A percentile compares a stretch with the other conserved stretches of the same genome.
Conservation (phyloP, 2,113 vertebrate species). For the Microtus ochrogaster region DNA sequence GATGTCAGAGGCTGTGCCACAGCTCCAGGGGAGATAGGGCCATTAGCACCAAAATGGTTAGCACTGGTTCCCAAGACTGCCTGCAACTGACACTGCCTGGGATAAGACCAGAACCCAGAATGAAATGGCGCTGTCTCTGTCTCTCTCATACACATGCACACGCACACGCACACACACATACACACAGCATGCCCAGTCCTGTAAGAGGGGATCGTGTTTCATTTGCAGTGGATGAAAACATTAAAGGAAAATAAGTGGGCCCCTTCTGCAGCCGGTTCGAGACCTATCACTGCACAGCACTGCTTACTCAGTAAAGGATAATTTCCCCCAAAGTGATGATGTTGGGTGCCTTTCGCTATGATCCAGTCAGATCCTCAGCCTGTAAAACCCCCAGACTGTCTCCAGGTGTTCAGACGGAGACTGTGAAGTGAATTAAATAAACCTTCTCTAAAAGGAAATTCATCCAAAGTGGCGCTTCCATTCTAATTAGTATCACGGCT, state of each 20-base stretch:
- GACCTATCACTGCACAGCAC: background rate
- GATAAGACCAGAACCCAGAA: background rate
- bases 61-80: background rate
- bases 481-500: constrained; percentile 70
- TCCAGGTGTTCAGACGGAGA: constrained; percentile 50
- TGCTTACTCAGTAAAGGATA: background rate
- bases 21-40: background rate
- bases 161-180: background rate
- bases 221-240: background rate
- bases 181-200: background rate
- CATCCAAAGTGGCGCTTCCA: constrained; percentile 61
- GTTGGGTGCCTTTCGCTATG: background rate
- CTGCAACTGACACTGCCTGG: background rate
- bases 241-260: background rate
- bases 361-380: background rate
- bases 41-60: background rate
- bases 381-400: background rate
- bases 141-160: background rate
- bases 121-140: too few species aligned
- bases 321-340: constrained; percentile 33
- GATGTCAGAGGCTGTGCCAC: background rate
- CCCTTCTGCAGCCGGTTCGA: background rate
- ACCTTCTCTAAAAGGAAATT: constrained; percentile 46
- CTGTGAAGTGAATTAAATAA: constrained; percentile 49
- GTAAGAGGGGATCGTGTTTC: background rate